phyloP scores from a whole-genome alignment of 2,888 invertebrate genomes.

The Melitaea athalia region DNA sequence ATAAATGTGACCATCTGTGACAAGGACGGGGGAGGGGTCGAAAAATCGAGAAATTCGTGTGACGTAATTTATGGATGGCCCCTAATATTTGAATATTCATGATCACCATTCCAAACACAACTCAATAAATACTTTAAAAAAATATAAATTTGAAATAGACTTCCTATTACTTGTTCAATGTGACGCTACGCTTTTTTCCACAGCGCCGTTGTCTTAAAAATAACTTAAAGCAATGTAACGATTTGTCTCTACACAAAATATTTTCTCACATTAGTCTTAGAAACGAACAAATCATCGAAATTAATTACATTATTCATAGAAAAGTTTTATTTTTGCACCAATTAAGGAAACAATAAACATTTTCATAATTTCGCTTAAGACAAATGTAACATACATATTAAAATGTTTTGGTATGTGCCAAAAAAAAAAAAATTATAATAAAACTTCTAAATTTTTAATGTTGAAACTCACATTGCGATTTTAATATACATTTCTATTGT shows the following conservation, averaged over 20 bases:
- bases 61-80: too few relatives aligned
- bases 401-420: background rate
- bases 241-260: conserved; percentile 18
- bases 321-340: conserved; percentile 15
- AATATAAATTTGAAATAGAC: background rate
- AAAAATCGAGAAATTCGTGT: too few relatives aligned
- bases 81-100: too few relatives aligned
- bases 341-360: conserved; percentile 13
- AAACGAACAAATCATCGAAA: conserved; percentile 14
- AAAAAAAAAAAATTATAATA: background rate
- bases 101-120: too few relatives aligned
- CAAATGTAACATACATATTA: background rate
- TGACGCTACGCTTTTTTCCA: conserved; percentile 26
- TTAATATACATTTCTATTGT: background rate
- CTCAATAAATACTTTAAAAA: too few relatives aligned
- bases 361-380: conserved; percentile 12
- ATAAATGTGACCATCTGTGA: too few relatives aligned
- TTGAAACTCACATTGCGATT: conserved; percentile 9
- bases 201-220: conserved; percentile 29
- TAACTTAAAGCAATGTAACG: conserved; percentile 21
- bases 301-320: conserved; percentile 27
- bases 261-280: background rate
- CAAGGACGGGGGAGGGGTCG: too few relatives aligned
- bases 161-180: conserved; percentile 16
- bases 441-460: background rate